Base-by-base conservation (phyloP, 2,888 invertebrate genomes). In the Axea sp. region DNA sequence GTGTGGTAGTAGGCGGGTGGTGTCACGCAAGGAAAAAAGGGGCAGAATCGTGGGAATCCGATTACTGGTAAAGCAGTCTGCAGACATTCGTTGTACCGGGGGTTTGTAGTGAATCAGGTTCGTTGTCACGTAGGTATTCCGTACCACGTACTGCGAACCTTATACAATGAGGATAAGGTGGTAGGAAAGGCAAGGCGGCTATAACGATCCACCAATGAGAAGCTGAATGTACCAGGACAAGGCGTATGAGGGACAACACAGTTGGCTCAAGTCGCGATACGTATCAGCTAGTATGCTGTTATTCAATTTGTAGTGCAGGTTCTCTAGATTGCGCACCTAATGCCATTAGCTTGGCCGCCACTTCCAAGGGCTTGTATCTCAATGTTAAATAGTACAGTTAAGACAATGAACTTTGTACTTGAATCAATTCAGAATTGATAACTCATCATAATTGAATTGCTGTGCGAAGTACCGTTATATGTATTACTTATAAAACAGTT, bases 281-380 rank as follows among this genome's bases (percentile, higher is more conserved):
- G 75, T 84, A 83, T 83, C 83, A 81, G 77, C 76, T 77, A 73
- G 76, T 74, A 77, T 76, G 75, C 73, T 79, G 80, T 84, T 83
- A 84, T 84, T 84, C 81, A 84, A 84, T 84, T 84, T 83, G 79
- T 80, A 75, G 78, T 78, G 77, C 78, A 76, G 82, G 81, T 80
- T 80, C 78, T 81, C 81, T 84, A 83, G 84, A 83, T 84, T 84
- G 83, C 82, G 80, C 81, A 80, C 82, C 83, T 84, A 84, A 84
- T 83, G 78, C 77, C 78, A 81, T 84, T 84, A 84, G 67, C 69
- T 68, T 62, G 41, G 28, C 71, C 67, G 67, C 62, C 57, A 73
- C 39, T 41, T 72, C 39, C 28, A 22, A 49, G 53, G 17, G 26
- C 49, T 39, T 60, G 64, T 45, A 53, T 59, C 37, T 62, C 51